Conservation (phyloP, 2,113 vertebrate genomes). For the Heloderma charlesbogerti region DNA sequence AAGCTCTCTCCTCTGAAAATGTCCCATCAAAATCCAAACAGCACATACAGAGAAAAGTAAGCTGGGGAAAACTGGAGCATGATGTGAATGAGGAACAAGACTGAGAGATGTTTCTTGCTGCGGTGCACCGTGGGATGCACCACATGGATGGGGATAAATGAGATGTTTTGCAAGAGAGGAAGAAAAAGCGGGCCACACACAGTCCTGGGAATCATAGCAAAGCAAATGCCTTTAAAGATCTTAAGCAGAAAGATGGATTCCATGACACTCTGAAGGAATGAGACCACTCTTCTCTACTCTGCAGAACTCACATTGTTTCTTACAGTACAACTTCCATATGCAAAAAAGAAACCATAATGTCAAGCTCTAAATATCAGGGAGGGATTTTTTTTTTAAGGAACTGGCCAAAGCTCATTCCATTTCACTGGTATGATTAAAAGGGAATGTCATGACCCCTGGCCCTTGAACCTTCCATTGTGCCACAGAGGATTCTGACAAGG, state of each 20-base stretch:
- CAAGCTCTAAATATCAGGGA: background rate
- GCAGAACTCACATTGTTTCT: background rate
- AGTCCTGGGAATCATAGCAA: slow-evolving; percentile 43
- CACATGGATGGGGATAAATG: slow-evolving; percentile 11
- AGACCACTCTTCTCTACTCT: too few relatives aligned
- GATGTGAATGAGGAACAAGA: background rate
- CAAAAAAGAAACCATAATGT: background rate
- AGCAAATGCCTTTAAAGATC: slow-evolving; percentile 36
- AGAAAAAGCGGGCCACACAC: slow-evolving; percentile 23
- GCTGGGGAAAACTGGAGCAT: slow-evolving; percentile 1
- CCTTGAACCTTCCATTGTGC: too few relatives aligned
- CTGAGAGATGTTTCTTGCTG: background rate
- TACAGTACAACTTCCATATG: background rate
- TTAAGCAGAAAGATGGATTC: slow-evolving; percentile 56
- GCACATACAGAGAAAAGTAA: background rate
- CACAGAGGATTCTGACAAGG: too few relatives aligned
- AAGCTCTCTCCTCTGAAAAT: background rate
- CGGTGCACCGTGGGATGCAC: background rate
- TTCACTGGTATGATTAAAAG: too few relatives aligned
- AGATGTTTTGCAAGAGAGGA: slow-evolving; percentile 17
- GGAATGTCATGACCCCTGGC: too few relatives aligned
- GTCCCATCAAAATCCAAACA: background rate
- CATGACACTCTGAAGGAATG: slow-evolving; percentile 8
- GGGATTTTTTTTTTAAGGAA: background rate
- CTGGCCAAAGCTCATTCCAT: background rate